Conservation (phyloP, 2,113 vertebrate species). For the Cephalopterus ornatus region DNA sequence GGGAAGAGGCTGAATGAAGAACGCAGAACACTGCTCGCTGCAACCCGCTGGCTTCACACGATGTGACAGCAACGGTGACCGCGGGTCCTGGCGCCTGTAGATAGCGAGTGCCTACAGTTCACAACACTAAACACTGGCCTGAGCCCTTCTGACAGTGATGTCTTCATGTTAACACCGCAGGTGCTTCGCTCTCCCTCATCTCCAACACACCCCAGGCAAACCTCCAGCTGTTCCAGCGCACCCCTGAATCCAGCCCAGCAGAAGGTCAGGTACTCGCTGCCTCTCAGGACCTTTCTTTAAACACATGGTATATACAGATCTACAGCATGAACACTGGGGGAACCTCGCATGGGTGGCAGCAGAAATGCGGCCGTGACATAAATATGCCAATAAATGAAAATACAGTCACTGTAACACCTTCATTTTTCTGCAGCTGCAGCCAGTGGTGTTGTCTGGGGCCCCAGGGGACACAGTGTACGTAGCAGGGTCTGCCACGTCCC, state of each 20-base stretch:
- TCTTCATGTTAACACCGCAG: background rate
- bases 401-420: background rate
- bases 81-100: rapidly evolving
- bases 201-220: background rate
- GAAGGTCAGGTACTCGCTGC: rapidly evolving
- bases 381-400: background rate
- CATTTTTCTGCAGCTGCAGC: background rate
- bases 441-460: background rate
- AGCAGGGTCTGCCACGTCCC: background rate
- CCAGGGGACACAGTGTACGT: background rate
- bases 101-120: rapidly evolving
- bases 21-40: background rate
- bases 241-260: background rate
- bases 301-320: background rate
- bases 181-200: background rate
- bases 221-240: background rate
- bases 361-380: background rate
- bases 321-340: background rate
- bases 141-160: background rate
- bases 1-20: background rate
- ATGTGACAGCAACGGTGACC: background rate
- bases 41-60: background rate
- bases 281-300: background rate
- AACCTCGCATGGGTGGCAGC: background rate
- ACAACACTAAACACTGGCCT: background rate